phyloP scores from a whole-genome alignment of 2,888 invertebrate species.

The Zhuqinia jingwanae region DNA sequence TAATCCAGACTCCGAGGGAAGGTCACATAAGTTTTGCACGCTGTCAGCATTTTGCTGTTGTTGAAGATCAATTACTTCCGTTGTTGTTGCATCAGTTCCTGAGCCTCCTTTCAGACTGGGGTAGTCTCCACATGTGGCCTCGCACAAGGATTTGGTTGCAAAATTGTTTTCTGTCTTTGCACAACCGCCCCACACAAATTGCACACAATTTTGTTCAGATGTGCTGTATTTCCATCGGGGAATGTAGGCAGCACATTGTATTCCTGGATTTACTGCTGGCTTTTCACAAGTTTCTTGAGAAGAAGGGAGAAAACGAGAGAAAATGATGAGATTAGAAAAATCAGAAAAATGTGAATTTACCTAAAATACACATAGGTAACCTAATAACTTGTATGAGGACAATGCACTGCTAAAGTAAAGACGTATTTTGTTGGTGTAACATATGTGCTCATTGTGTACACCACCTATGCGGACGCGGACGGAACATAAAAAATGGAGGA shows the following conservation, averaged over 20 bases:
- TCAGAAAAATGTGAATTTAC: neutral
- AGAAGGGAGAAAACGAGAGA: neutral
- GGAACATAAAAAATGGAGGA: too few species aligned
- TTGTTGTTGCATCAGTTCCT: slow-evolving; percentile 34
- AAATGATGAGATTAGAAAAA: neutral
- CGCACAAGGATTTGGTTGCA: slow-evolving; percentile 65
- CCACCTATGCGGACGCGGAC: too few species aligned
- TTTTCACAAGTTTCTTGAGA: slow-evolving; percentile 65
- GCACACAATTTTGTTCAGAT: slow-evolving; percentile 64
- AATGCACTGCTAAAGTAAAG: neutral
- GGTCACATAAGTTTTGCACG: slow-evolving; percentile 57
- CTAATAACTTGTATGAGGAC: neutral
- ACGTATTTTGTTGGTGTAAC: neutral
- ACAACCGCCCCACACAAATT: slow-evolving; percentile 78
- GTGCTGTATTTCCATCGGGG: slow-evolving; percentile 75
- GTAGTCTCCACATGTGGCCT: slow-evolving; percentile 73
- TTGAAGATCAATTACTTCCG: slow-evolving; percentile 31
- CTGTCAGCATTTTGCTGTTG: slow-evolving; percentile 38
- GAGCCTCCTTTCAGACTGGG: slow-evolving; percentile 38
- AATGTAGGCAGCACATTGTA: slow-evolving; percentile 71
- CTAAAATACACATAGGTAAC: neutral
- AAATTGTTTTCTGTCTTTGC: slow-evolving; percentile 76
- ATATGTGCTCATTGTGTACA: too few species aligned
- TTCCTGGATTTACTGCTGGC: slow-evolving; percentile 53
- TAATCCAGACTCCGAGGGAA: slow-evolving; percentile 69